Evolutionary conservation across 1,140 invertebrate species (phyloP), one percentile per base, ranked within the genome.

Genomic region (Whitmania pigra): DNA sequence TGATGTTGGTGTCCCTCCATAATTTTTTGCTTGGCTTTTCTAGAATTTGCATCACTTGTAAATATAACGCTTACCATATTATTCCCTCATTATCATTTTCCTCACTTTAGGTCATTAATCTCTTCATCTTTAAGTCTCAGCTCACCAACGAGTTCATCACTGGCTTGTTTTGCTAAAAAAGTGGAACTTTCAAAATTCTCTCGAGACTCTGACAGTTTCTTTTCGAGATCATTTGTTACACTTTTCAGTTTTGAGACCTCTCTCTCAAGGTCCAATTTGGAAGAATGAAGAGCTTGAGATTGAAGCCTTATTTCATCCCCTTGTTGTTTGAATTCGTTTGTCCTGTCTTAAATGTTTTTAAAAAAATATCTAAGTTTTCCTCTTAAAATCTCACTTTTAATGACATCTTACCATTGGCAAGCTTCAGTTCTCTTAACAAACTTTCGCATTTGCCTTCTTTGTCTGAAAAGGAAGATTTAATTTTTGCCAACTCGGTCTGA

Each of bases 91-190:
- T 63, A 25, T 63, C 22, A 13, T 0, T 18, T 63, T 31, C 29
- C 29, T 63, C 57, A 63, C 57, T 63, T 63, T 6, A 63, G 57
- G 11, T 20, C 11, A 22, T 63, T 31, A 22, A 63, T 63, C 57
- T 63, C 57, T 13, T 63, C 57, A 63, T 63, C 57, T 63, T 63
- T 63, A 25, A 31, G 11, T 63, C 18, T 63, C 57, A 63, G 57
- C 57, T 63, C 57, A n/a, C 3, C 29, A 22, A 15, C 22, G 57
- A 22, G 29, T 15, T 63, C 20, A 31, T 63, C 57, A 2, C 9
- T n/a, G 20, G 29, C 15, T 31, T 63, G 13, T 13, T 63, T 63
- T 22, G 29, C 57, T 31, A 25, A 22, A 25, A 20, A 63, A 18
- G 57, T 63, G 57, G 57, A 6, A n/a, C 11, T 31, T 13, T 63